Evolutionary conservation across 92 coral and sea anemone species (phyloP).

Genomic region (Siderastrea siderea): DNA sequence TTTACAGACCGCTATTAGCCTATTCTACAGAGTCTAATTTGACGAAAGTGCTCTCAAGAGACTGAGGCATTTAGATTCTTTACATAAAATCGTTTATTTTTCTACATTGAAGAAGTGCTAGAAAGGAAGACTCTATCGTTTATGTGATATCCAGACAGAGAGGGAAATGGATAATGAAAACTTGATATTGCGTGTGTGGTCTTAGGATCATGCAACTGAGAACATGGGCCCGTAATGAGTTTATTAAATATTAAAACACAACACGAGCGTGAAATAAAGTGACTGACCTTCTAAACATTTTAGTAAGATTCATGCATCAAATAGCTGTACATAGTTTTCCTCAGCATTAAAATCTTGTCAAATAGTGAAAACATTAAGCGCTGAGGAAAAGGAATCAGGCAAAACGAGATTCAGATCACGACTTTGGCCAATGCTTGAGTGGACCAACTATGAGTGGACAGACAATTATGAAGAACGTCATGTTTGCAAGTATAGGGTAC

Average conservation of each 20-base stretch:
- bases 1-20: no score
- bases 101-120: neutral
- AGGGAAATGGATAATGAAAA: neutral
- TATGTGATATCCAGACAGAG: neutral
- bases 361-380: neutral
- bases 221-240: neutral
- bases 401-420: neutral
- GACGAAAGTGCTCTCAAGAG: neutral
- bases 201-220: neutral
- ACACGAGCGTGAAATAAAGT: neutral
- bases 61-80: neutral
- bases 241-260: neutral
- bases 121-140: neutral
- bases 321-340: no score
- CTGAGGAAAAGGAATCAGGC: neutral
- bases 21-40: no score
- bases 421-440: constrained; percentile 13
- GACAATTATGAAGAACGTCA: constrained; percentile 22
- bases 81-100: neutral
- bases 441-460: neutral
- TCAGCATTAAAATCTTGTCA: neutral
- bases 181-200: constrained; percentile 9
- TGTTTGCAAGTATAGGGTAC: neutral
- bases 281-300: no score
- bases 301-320: no score